These are phyloP conservation scores for Pseudochaenichthys georgianus DNA, from an alignment of 2,797 vertebrate genomes.

Conservation along the genomic window DNA sequence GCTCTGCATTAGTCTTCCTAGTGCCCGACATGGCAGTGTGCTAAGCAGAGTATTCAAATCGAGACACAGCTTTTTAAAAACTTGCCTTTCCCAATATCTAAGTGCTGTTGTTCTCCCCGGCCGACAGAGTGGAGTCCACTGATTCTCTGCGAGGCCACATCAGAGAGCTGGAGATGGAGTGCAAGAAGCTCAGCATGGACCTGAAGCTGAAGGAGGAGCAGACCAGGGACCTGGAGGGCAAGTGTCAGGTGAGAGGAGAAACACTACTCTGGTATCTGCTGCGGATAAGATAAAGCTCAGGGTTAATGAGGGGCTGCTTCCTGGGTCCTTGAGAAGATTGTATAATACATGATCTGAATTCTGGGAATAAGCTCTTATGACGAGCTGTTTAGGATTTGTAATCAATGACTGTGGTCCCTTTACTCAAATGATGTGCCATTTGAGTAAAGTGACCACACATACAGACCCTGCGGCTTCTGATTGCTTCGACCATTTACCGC, in stretches of 20 bases:
- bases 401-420: background rate
- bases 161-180: conserved; percentile 95
- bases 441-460: conserved; percentile 18
- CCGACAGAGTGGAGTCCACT: conserved; percentile 92
- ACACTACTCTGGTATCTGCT: background rate
- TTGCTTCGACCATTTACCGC: background rate
- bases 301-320: background rate
- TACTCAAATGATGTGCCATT: background rate
- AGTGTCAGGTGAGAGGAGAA: conserved; percentile 90
- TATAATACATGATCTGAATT: background rate
- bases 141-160: conserved; percentile 93
- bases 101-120: background rate
- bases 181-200: conserved; percentile 95
- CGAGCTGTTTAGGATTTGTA: background rate
- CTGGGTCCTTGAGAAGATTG: background rate
- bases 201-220: conserved; percentile 97
- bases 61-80: too few relatives aligned
- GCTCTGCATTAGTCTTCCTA: too few relatives aligned
- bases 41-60: too few relatives aligned
- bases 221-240: conserved; percentile 94
- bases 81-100: background rate
- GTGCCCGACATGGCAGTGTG: too few relatives aligned
- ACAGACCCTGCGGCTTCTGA: background rate
- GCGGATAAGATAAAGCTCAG: background rate
- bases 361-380: background rate